Evolutionary conservation across 64 coral and sea anemone species (phyloP).

Genomic region (Montipora capricornis): DNA sequence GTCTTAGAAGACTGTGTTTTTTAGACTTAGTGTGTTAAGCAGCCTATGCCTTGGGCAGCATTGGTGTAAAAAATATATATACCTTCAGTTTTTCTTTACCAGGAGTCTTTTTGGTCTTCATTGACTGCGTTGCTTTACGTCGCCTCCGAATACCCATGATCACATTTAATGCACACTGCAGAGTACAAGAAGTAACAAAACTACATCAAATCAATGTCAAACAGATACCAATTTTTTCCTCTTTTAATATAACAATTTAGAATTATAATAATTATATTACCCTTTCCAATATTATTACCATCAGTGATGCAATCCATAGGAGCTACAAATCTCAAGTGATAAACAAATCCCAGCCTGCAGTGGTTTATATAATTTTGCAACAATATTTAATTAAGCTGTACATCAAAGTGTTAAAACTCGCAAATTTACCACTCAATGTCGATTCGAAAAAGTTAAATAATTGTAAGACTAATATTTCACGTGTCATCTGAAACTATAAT

Average conservation of each 20-base stretch:
- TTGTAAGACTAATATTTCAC: no score
- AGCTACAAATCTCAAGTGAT: no score
- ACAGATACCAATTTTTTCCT: neutral
- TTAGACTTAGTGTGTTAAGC: neutral
- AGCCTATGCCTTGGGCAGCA: neutral
- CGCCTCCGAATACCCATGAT: conserved; percentile 73
- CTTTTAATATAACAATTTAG: neutral
- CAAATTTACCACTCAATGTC: no score
- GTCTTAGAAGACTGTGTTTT: no score
- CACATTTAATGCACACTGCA: conserved; percentile 83
- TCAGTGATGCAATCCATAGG: no score
- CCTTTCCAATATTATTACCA: no score
- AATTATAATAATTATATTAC: neutral
- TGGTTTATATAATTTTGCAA: no score
- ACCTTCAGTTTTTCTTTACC: conserved; percentile 76
- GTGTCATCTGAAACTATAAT: no score
- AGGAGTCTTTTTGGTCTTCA: conserved; percentile 55
- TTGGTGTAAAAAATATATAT: neutral
- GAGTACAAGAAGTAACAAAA: neutral
- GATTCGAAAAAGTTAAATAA: no score
- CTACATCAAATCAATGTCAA: neutral
- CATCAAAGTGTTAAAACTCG: no score
- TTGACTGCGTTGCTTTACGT: conserved; percentile 66
- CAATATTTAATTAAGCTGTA: no score
- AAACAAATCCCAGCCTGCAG: no score